Evolutionary conservation across 2,113 vertebrate genomes (phyloP), one percentile per base, ranked within the genome.

Genomic region (Chloropsis hardwickii): DNA sequence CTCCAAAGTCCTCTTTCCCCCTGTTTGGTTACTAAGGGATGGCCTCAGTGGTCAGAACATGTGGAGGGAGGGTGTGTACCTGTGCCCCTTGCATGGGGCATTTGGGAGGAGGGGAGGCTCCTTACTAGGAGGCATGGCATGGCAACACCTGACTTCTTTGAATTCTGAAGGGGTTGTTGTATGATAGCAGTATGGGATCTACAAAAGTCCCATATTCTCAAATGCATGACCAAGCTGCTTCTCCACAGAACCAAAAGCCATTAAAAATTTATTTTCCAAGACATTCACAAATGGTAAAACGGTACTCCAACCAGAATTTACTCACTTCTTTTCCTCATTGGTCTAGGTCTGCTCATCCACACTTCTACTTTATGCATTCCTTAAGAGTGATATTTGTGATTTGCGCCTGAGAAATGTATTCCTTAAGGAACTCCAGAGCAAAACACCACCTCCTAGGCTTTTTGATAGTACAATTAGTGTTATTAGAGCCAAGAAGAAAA

Each of bases 261-360:
- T 12, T 33, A 76, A 77, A 90, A 82, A 27, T 33, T 60, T 76
- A 54, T 67, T 14, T 72, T 93, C 33, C 47, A 62, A 93, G 54
- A 10, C 67, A 66, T 15, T 65, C 57, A 45, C 21, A 80, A 80
- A 65, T 80, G 39, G 15, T 14, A 57, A 93, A 72, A 57, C 10
- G 37, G 37, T 14, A 39, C 0, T 0, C 9, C 39, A 77, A 39
- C 2, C 3, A 8, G 54, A 65, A 45, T 45, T n/a, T 83, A 1
- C 12, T 69, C 0, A 0, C 17, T 80, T 77, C 9, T 60, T 12
- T 5, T 95, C 20, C 86, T 24, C 24, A 31, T 13, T 72, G 28
- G 9, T 47, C 20, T 40, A 11, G 21, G 18, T 66, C 42, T 80
- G 51, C 60, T 72, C 25, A 48, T 40, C 40, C 45, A 54, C 50